Evolutionary conservation across 2,113 vertebrate genomes (phyloP).

Genomic region (Genyomyrus donnyi): DNA sequence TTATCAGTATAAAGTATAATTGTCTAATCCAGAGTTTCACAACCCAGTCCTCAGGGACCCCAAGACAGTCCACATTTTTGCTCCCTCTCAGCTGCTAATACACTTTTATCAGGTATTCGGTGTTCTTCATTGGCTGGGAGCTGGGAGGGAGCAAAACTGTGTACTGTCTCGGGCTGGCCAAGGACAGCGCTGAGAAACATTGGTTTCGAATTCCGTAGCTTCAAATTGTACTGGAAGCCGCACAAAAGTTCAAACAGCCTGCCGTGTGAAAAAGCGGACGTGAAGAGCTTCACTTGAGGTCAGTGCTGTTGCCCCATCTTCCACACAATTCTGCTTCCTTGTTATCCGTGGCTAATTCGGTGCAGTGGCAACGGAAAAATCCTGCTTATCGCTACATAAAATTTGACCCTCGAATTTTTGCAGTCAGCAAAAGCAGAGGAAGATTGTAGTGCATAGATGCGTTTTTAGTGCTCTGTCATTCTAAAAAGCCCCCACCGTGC

Average conservation of each 20-base stretch:
- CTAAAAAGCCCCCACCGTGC: neutral
- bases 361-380: neutral
- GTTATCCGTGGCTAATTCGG: neutral
- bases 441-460: neutral
- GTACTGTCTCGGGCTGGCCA: neutral
- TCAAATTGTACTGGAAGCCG: neutral
- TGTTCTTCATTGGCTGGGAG: neutral
- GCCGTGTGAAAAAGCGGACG: neutral
- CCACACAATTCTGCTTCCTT: neutral
- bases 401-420: neutral
- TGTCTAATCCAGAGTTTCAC: neutral
- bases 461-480: neutral
- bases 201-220: neutral
- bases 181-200: neutral
- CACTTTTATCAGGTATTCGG: neutral
- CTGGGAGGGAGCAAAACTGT: neutral
- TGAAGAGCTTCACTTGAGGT: neutral
- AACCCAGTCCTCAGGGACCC: neutral
- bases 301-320: neutral
- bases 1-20: neutral
- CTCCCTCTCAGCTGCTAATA: neutral
- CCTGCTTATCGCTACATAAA: neutral
- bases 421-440: neutral
- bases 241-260: neutral
- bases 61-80: neutral